Percentiles rank a stretch among this genome's conserved stretches.
phyloP scores from a whole-genome alignment of 2,113 vertebrate species.

The Oxyruncus cristatus region DNA sequence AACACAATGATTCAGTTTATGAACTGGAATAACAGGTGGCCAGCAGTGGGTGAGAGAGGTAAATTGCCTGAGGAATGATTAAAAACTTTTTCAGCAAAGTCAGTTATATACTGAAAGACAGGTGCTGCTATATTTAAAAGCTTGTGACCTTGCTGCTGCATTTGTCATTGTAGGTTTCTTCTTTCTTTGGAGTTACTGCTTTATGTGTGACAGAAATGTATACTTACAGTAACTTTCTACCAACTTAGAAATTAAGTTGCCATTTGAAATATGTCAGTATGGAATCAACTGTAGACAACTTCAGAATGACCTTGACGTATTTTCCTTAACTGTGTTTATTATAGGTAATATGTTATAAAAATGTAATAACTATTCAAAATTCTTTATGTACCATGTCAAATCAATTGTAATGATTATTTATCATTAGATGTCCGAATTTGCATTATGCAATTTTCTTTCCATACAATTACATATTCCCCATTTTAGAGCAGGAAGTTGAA shows the following conservation, averaged over 20 bases:
- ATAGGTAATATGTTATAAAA: not conserved
- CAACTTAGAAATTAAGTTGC: not conserved
- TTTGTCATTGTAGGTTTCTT: not conserved
- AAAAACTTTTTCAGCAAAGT: not conserved
- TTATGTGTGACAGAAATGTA: not conserved
- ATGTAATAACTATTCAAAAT: not conserved
- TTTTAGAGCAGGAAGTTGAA: not conserved
- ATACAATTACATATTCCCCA: not conserved
- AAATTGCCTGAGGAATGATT: not conserved
- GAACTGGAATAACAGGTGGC: not conserved
- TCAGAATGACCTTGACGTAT: not conserved
- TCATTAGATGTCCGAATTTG: not conserved
- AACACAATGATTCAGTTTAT: not conserved
- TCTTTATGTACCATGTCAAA: not conserved
- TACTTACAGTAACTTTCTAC: not conserved
- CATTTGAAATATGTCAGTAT: not conserved
- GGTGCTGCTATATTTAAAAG: not conserved
- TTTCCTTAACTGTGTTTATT: not conserved
- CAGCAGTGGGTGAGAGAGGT: not conserved
- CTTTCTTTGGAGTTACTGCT: not conserved
- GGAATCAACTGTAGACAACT: not conserved
- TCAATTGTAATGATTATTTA: not conserved
- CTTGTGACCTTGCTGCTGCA: not conserved
- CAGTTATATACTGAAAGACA: not conserved
- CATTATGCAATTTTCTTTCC: not conserved